A percentile compares a stretch with the other conserved stretches of the same genome.
phyloP scores from a whole-genome alignment of 2,113 vertebrate genomes.

The Daphoenositta chrysoptera region DNA sequence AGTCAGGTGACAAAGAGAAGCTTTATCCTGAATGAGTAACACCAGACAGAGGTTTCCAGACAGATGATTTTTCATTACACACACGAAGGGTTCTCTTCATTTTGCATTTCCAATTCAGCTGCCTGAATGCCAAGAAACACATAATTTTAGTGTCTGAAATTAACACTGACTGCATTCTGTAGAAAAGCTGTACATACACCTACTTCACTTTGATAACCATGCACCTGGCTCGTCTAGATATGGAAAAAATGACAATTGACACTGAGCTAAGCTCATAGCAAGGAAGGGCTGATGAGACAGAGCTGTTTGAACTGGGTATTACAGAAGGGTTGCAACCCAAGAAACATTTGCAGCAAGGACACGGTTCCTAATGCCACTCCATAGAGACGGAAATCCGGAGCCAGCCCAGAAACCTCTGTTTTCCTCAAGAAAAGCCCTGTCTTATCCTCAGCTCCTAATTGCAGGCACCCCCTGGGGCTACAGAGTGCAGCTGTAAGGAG shows the following conservation, averaged over 20 bases:
- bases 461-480: not conserved
- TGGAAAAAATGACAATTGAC: rapidly evolving
- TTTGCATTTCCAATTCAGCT: not conserved
- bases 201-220: not conserved
- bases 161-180: not conserved
- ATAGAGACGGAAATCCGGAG: not conserved
- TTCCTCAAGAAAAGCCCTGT: not conserved
- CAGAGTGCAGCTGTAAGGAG: not conserved
- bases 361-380: not conserved
- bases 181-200: not conserved
- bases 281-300: not conserved
- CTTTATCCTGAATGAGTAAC: not conserved
- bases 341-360: not conserved
- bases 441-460: not conserved
- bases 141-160: not conserved
- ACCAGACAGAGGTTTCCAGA: not conserved
- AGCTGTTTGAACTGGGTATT: not conserved
- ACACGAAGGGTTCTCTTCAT: not conserved
- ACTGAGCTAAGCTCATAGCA: not conserved
- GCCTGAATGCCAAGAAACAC: not conserved
- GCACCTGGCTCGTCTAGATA: not conserved
- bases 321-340: not conserved
- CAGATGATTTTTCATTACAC: not conserved
- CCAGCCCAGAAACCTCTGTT: not conserved
- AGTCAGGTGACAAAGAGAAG: not conserved